Base-by-base conservation (phyloP, 2,797 vertebrate species). In the Lutjanus argentimaculatus region DNA sequence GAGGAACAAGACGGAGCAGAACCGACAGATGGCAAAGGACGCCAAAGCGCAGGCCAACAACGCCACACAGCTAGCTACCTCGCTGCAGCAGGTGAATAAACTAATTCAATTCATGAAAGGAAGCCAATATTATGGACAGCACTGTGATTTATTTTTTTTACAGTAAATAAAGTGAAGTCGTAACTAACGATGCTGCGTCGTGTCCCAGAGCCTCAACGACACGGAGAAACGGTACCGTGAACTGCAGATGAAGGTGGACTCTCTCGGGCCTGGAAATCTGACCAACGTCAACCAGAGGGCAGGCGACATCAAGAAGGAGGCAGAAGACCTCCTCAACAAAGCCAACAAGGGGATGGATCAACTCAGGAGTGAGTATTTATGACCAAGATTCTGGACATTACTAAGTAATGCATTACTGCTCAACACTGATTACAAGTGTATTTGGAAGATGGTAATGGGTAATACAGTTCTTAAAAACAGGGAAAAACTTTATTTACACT, bases 271-370 rank as follows among this genome's bases (percentile, higher is more conserved):
- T 0, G 90, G 80, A 43, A 91, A 14, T 1, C 82, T 95, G 30
- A 71, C 80, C 3, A 85, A 67, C 0, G 48, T 96, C 46, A 86
- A 93, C 76, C 89, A 96, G 76, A 94, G 88, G 65, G 95, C 94
- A 43, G 89, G 75, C 0, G 85, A 80, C 7, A 95, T 96, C 45
- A 94, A 93, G 51, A 92, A 93, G 0, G 96, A 97, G 64, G 97
- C 95, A 3, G 93, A 88, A 68, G 90, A 94, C 12, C 95, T 98
- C 19, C 85, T 97, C 17, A 91, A 89, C 61, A 95, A 96, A 80
- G 96, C 95, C 69, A 96, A 57, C 56, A 94, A 80, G 17, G 95
- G 93, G 75, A 96, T 97, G 75, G 94, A 79, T 13, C 84, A 89
- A 19, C 94, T 98, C 58, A 94, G 92, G 86, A 91, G 97, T 98